Evolutionary conservation across 2,888 invertebrate species (phyloP).

Genomic region (Synergus japonicus): DNA sequence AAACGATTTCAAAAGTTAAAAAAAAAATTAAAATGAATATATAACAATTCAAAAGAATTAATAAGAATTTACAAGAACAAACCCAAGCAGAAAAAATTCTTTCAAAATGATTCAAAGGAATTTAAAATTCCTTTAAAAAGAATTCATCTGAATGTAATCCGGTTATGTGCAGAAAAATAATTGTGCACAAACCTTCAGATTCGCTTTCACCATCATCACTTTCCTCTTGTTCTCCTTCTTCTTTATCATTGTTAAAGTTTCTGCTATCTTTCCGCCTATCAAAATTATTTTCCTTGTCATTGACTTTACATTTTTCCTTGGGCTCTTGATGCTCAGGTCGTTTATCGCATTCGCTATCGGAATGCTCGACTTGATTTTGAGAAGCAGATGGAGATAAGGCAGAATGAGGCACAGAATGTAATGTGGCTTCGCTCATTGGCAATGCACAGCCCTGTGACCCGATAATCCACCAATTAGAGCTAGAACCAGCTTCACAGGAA

Average conservation of each 20-base stretch:
- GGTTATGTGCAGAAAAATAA: background rate
- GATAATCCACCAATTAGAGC: slow-evolving; percentile 73
- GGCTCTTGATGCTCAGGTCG: slow-evolving; percentile 40
- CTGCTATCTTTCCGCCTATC: slow-evolving; percentile 44
- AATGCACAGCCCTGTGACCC: slow-evolving; percentile 71
- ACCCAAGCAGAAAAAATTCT: too few relatives aligned
- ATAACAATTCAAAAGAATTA: too few relatives aligned
- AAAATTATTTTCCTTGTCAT: slow-evolving; percentile 12
- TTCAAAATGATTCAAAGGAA: too few relatives aligned
- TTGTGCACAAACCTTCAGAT: slow-evolving; percentile 50
- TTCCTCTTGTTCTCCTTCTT: slow-evolving; percentile 50
- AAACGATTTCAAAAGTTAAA: too few relatives aligned
- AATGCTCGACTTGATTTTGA: slow-evolving; percentile 48
- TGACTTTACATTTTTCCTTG: slow-evolving; percentile 23
- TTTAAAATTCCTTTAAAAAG: too few relatives aligned
- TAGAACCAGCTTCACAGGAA: slow-evolving; percentile 65
- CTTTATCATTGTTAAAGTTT: slow-evolving; percentile 46
- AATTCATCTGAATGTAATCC: too few relatives aligned
- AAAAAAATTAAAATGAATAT: too few relatives aligned
- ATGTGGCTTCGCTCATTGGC: slow-evolving; percentile 61
- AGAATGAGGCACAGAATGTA: slow-evolving; percentile 67
- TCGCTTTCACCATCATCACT: slow-evolving; percentile 48
- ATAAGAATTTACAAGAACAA: too few relatives aligned
- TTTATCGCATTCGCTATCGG: slow-evolving; percentile 43
- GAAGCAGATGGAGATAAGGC: slow-evolving; percentile 65